Evolutionary conservation across 2,888 invertebrate species (phyloP).

Genomic region (Pecten maximus): DNA sequence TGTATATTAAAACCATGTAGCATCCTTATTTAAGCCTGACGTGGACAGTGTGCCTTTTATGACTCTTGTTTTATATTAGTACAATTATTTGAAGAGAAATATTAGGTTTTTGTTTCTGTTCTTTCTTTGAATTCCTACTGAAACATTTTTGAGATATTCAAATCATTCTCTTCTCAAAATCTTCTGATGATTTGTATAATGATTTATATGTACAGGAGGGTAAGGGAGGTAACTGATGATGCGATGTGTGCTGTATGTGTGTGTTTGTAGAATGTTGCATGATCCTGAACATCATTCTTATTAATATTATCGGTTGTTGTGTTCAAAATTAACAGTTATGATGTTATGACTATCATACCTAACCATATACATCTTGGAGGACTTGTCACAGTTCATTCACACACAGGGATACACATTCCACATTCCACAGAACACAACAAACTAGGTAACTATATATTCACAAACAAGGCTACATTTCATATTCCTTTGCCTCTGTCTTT

Average conservation of each 20-base stretch:
- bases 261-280: background rate
- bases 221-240: background rate
- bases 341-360: background rate
- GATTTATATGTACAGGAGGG: background rate
- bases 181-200: background rate
- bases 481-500: too few relatives aligned
- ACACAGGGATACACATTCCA: too few relatives aligned
- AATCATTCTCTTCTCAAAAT: background rate
- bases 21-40: too few relatives aligned
- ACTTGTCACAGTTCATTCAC: background rate
- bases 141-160: too few relatives aligned
- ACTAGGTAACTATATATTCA: too few relatives aligned
- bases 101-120: background rate
- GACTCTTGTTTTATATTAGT: background rate
- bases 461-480: too few relatives aligned
- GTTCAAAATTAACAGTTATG: background rate
- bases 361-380: background rate
- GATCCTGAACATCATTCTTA: background rate
- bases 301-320: background rate
- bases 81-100: background rate
- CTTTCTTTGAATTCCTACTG: background rate
- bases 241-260: background rate
- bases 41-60: constrained; percentile 15
- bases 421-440: too few relatives aligned
- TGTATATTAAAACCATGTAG: too few relatives aligned